These are phyloP conservation scores for Leucosticte australis DNA, from an alignment of 2,113 vertebrate genomes.

Conservation along the genomic window DNA sequence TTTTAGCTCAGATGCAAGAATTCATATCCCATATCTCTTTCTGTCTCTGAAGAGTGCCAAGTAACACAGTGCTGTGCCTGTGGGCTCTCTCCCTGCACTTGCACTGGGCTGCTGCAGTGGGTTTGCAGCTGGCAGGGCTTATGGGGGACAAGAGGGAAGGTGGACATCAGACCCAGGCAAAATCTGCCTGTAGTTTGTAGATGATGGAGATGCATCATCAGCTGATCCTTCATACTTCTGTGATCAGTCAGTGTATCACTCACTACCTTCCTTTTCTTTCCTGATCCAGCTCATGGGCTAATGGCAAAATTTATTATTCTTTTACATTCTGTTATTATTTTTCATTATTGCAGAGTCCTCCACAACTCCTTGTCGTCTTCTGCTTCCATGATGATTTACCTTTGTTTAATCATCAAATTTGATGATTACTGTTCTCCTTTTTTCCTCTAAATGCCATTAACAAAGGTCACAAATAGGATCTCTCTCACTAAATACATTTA, in stretches of 20 bases:
- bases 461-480: background rate
- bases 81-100: background rate
- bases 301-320: background rate
- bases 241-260: background rate
- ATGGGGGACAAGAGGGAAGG: fast-evolving
- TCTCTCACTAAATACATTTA: background rate
- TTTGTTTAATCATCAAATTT: conserved; percentile 1
- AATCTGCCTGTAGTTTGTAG: background rate
- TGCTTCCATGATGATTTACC: background rate
- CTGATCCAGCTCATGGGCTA: background rate
- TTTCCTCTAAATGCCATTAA: background rate
- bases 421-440: background rate
- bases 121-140: background rate
- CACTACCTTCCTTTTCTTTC: background rate
- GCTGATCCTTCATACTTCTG: background rate
- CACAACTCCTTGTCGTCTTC: background rate
- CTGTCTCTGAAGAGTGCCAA: background rate
- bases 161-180: background rate
- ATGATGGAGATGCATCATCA: background rate
- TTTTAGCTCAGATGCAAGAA: background rate
- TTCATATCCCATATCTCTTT: background rate
- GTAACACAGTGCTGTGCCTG: fast-evolving
- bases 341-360: background rate
- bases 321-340: background rate
- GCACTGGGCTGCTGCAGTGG: background rate